Evolutionary conservation across 2,888 invertebrate species (phyloP).

Genomic region (Galeopsomyia nigrocyanea): DNA sequence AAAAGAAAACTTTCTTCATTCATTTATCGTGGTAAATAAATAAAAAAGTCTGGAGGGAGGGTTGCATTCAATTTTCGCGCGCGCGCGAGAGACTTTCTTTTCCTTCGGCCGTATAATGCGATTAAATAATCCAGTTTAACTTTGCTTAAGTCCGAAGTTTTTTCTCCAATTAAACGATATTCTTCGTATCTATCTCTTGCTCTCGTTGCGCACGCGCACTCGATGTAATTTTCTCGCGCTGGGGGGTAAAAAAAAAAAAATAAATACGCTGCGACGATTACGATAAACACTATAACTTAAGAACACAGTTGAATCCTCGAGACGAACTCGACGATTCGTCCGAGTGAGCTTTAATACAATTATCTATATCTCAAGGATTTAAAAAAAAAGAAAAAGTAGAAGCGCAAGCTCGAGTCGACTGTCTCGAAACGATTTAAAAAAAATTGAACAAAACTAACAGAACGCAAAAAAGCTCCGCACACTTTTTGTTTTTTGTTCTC

Average conservation of each 20-base stretch:
- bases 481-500: neutral
- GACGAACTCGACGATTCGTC: neutral
- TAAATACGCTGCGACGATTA: conserved; percentile 45
- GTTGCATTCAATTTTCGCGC: neutral
- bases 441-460: too few species aligned
- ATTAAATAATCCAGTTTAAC: conserved; percentile 1
- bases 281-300: conserved; percentile 44
- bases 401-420: neutral
- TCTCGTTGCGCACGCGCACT: neutral
- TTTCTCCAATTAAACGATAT: neutral
- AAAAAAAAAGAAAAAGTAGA: neutral
- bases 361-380: conserved; percentile 6
- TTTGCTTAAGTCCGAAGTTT: too few species aligned
- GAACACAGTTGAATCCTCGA: conserved; percentile 46
- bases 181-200: too few species aligned
- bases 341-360: neutral
- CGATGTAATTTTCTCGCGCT: neutral
- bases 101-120: neutral
- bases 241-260: too few species aligned
- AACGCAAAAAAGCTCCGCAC: neutral
- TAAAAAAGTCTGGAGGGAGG: too few species aligned
- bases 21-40: too few species aligned
- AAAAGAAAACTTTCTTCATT: too few species aligned
- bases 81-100: too few species aligned
- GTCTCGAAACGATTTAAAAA: neutral